Evolutionary conservation across 35 echinoderm and acorn worm species (phyloP).

Genomic region (Holothuria glaberrima): DNA sequence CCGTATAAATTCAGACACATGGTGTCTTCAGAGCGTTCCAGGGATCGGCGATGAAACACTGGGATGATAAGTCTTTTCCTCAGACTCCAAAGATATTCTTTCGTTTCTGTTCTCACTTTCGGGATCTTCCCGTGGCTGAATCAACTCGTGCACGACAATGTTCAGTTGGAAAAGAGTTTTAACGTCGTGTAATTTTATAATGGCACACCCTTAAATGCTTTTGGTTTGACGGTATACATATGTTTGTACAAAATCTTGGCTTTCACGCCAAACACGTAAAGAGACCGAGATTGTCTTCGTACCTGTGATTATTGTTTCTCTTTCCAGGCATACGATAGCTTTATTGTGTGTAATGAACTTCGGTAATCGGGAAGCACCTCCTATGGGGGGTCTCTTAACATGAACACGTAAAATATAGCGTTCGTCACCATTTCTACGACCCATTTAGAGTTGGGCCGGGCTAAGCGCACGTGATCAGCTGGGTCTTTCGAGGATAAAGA

Average conservation of each 20-base stretch:
- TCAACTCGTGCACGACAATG: slow-evolving; percentile 22
- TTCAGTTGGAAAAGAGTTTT: slow-evolving; percentile 1
- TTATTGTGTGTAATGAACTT: not conserved
- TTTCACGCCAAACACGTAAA: slow-evolving; percentile 8
- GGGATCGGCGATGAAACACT: not conserved
- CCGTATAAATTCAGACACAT: not conserved
- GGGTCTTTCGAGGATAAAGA: slow-evolving; percentile 4
- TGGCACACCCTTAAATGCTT: not conserved
- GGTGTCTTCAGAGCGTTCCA: not conserved
- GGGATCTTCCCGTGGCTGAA: not conserved
- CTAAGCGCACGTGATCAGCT: slow-evolving; percentile 3
- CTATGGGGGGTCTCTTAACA: slow-evolving; percentile 30
- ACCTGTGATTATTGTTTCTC: not conserved
- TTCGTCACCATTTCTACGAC: slow-evolving; percentile 1
- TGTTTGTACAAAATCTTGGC: not conserved
- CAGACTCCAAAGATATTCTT: no score
- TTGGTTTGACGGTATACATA: not conserved
- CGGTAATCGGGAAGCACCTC: slow-evolving; percentile 30
- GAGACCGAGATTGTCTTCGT: slow-evolving; percentile 20
- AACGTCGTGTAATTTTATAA: slow-evolving; percentile 26
- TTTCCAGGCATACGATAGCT: not conserved
- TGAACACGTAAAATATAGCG: slow-evolving; percentile 18
- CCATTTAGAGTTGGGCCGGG: not conserved
- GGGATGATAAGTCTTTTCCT: no score
- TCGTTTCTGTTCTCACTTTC: not conserved